A percentile compares a stretch with the other conserved stretches of the same genome.
Evolutionary conservation across 2,113 vertebrate species (phyloP).

Genomic region (Chinchilla lanigera): DNA sequence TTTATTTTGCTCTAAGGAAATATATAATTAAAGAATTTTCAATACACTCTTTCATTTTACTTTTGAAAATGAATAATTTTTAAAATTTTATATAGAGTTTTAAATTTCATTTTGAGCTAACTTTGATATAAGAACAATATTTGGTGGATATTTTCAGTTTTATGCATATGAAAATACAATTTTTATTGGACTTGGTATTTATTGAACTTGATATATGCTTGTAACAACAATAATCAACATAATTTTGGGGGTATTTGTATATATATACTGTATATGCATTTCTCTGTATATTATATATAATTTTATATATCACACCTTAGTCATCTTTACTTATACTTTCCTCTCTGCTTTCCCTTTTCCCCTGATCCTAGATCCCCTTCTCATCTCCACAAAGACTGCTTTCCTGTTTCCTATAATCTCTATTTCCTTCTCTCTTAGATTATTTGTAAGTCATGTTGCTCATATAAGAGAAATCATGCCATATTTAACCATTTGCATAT

Average conservation of each 20-base stretch:
- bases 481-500: not conserved
- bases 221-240: too few species aligned
- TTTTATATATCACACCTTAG: not conserved
- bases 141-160: not conserved
- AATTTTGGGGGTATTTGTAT: too few species aligned
- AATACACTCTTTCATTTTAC: not conserved
- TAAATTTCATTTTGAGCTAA: not conserved
- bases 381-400: too few species aligned
- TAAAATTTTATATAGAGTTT: not conserved
- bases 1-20: not conserved
- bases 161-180: not conserved
- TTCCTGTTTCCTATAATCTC: too few species aligned
- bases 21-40: too few species aligned
- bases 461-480: not conserved
- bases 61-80: not conserved
- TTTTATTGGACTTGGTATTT: not conserved
- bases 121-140: not conserved
- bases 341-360: not conserved
- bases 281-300: not conserved
- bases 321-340: not conserved
- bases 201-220: too few species aligned
- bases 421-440: too few species aligned
- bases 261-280: too few species aligned
- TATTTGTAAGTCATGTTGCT: too few species aligned
- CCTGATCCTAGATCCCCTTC: not conserved